These are phyloP conservation scores for human DNA, from an alignment of 2,113 vertebrate species.

Conservation along the genomic window DNA sequence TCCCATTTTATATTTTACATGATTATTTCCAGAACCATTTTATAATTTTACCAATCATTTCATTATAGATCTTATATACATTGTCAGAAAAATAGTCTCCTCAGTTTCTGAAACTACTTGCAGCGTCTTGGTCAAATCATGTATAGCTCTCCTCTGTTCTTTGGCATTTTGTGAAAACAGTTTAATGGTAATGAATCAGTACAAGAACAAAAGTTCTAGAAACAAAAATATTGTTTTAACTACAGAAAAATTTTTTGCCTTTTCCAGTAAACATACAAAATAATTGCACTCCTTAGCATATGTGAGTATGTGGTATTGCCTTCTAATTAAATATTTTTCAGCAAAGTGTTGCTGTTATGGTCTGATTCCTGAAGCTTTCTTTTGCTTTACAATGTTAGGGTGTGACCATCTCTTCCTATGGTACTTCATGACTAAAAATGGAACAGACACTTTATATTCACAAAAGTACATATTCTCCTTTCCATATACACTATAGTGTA, in stretches of 20 bases:
- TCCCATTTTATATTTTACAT: neutral
- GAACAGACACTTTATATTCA: neutral
- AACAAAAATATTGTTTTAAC: neutral
- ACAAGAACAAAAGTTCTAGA: neutral
- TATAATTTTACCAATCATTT: constrained; percentile 3
- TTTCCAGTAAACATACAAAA: neutral
- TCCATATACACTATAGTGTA: neutral
- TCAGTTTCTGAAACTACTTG: constrained; percentile 4
- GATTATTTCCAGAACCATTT: neutral
- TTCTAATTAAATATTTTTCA: neutral
- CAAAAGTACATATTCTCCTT: neutral
- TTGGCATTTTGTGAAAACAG: neutral
- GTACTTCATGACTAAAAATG: neutral
- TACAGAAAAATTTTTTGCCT: neutral
- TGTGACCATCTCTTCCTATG: constrained; percentile 3
- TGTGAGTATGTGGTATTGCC: neutral
- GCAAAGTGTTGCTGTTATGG: neutral
- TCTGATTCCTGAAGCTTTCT: neutral
- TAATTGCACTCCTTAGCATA: neutral
- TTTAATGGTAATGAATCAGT: neutral
- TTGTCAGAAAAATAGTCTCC: neutral
- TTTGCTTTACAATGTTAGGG: neutral
- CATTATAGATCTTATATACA: neutral
- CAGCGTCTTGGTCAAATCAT: neutral
- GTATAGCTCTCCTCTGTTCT: neutral